Base-by-base conservation (phyloP, 2,888 invertebrate genomes). In the Ectropis crepuscularia region DNA sequence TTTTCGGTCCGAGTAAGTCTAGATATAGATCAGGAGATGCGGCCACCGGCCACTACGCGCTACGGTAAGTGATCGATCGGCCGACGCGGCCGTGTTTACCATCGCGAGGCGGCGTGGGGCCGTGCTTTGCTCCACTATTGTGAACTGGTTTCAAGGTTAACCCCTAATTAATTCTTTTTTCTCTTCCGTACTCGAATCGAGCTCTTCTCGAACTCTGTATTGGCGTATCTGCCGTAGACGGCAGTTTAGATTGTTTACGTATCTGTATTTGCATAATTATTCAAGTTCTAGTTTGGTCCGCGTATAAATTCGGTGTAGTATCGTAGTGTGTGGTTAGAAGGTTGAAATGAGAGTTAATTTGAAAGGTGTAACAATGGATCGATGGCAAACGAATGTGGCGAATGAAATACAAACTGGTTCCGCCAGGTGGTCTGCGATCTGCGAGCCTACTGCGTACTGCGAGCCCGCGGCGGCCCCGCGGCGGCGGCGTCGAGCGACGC, bases 1-100 rank as follows among this genome's bases (percentile, higher is more conserved):
- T 73, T 81, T 81, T 79, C 76, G 77, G 80, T 81, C 79, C 78
- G 82, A 85, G 87, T 89, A 88, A 88, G 89, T 88, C 70, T 86
- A 85, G 86, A 82, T 84, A 73, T 83, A 83, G 80, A 79, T 73
- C 78, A 76, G 77, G 78, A 78, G 83, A 80, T 78, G 78, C 76
- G 73, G 79, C 73, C 71, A 72, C 68, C 76, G 73, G 79, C 73
- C 71, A 72, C 68, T 67, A 71, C 72, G 66, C 65, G 63, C 63
- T 67, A 65, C 72, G 65, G 70, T 71, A 69, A 76, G 73, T 70
- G 58, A 69, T 69, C 69, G 69, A 66, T 68, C 55, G 65, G 39
- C 59, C 43, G 42, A 47, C 57, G 49, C 39, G 28, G 58, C 61
- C 28, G 57, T 70, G 70, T 72, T 72, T 72, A 72, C 72, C 61